Base-by-base conservation (phyloP, 2,113 vertebrate genomes). In the Anser brachyrhynchus region DNA sequence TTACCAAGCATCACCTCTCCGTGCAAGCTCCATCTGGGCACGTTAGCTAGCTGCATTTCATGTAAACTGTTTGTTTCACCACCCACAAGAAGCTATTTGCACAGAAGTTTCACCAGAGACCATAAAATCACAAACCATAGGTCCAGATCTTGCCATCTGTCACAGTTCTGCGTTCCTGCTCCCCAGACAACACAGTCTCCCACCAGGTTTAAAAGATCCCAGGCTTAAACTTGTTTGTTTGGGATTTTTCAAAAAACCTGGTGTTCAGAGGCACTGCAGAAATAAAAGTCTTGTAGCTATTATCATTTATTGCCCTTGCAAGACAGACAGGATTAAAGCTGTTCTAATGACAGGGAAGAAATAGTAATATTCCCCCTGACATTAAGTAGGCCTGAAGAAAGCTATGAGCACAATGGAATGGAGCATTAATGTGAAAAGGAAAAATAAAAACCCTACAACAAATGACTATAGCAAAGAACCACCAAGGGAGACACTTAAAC, bases 131-230 rank as follows among this genome's bases (percentile, higher is more conserved):
- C 89, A 93, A 96, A 97, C 89, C 92, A 61, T 51, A 67, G 90
- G 93, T 96, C 97, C 88, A 89, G 70, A 90, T 92, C 91, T 85
- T 9, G 1, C 95, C 95, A 95, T 97, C 96, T 97, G 94, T 84
- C 85, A 72, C 79, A 88, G 66, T 89, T 58, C 84, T 97, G 73
- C 14, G 0, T 90, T 94, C n/a, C 73, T 87, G 83, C 93, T 93
- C 87, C 90, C 85, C 82, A 94, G 89, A 93, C 87, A 94, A 65
- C 93, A 86, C 43, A 84, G 69, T 90, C 91, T 93, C 93, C 95
- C 87, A 92, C 92, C 0, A 25, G 23, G 93, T 94, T 96, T 90
- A 92, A 84, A 92, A 90, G 92, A 92, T 87, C 84, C 75, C 52
- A 22, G 69, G 92, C 58, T 87, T 73, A 41, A 88, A 91, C 59